Conservation (phyloP, 2,797 vertebrate genomes). For the Danio aesculapii region DNA sequence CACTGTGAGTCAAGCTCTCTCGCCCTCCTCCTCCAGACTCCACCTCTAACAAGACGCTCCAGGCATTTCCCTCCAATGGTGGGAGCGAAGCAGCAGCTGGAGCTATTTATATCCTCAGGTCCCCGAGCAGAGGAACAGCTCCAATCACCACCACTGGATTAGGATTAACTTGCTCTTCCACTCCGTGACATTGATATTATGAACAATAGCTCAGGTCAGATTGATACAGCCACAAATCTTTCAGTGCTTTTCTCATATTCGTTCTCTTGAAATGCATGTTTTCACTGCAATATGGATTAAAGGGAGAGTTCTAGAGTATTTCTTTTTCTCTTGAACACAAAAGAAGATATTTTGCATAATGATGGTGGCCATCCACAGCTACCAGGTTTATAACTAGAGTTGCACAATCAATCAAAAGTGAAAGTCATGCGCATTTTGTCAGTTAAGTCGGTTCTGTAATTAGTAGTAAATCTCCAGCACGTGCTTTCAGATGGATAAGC, state of each 20-base stretch:
- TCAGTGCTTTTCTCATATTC: background rate
- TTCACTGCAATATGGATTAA: no score
- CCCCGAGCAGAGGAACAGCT: conserved; percentile 46
- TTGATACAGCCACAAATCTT: background rate
- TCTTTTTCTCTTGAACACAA: no score
- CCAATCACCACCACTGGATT: conserved; percentile 27
- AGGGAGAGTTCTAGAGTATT: no score
- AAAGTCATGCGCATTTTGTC: no score
- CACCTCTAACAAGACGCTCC: conserved; percentile 30
- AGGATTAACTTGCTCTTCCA: conserved; percentile 37
- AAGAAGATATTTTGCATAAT: no score
- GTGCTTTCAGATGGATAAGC: no score
- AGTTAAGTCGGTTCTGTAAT: no score
- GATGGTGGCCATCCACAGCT: no score
- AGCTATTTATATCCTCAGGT: conserved; percentile 57
- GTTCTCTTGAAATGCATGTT: background rate
- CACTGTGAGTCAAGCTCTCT: conserved; percentile 16
- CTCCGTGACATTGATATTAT: conserved; percentile 28
- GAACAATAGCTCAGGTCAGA: conserved; percentile 8
- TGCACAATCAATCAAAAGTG: no score
- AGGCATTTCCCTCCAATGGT: conserved; percentile 35
- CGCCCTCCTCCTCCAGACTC: conserved; percentile 18
- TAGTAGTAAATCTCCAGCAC: no score
- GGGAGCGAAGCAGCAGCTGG: conserved; percentile 35
- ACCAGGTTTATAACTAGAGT: no score